Evolutionary conservation across 2,113 vertebrate species (phyloP).

Genomic region (Baryphthengus martii): DNA sequence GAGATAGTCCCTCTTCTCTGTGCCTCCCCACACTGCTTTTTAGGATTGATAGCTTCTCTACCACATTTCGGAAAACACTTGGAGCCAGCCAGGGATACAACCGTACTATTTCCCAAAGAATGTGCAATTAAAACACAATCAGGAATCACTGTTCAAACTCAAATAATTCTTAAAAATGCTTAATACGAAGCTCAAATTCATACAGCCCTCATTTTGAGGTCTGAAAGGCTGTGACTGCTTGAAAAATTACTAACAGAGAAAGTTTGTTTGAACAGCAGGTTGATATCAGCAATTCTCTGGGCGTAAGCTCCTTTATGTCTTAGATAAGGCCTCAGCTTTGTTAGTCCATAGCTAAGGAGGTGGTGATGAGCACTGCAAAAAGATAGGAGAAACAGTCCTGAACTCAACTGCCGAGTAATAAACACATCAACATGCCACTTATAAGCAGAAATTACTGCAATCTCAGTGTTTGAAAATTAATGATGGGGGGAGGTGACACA

Average conservation of each 20-base stretch:
- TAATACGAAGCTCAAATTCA: not conserved
- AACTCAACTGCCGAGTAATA: not conserved
- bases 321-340: not conserved
- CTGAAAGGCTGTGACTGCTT: not conserved
- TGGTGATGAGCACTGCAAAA: not conserved
- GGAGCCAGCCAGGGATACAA: not conserved
- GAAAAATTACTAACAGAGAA: not conserved
- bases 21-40: not conserved
- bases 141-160: not conserved
- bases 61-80: not conserved
- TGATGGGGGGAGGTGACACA: not conserved
- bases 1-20: not conserved
- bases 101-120: not conserved
- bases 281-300: not conserved
- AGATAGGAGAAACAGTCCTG: not conserved
- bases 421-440: not conserved
- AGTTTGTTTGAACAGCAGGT: not conserved
- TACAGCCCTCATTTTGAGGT: not conserved
- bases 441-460: not conserved
- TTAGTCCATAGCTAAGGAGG: not conserved
- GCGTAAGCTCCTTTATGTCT: not conserved
- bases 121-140: not conserved
- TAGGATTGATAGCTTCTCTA: not conserved
- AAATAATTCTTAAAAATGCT: not conserved
- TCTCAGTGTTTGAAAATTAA: not conserved